These are phyloP conservation scores for Felis catus DNA, from an alignment of 2,113 vertebrate genomes.

Conservation along the genomic window F.catus_Fca126_mat1.0 CM031412.1:64643501-64644000, in stretches of 20 bases:
- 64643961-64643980: slow-evolving; percentile 66
- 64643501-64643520: neutral
- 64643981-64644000: slow-evolving; percentile 54
- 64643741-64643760: neutral
- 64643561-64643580: neutral
- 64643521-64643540: neutral
- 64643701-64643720: slow-evolving; percentile 34
- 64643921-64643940: slow-evolving; percentile 65
- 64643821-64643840: slow-evolving; percentile 61
- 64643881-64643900: slow-evolving; percentile 33
- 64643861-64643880: slow-evolving; percentile 69
- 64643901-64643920: slow-evolving; percentile 27
- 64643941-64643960: slow-evolving; percentile 69
- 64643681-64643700: slow-evolving; percentile 27
- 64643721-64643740: slow-evolving; percentile 58
- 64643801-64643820: slow-evolving; percentile 55
- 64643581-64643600: slow-evolving; percentile 44
- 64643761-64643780: neutral
- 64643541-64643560: neutral
- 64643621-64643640: neutral
- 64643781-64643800: neutral
- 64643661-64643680: slow-evolving; percentile 24
- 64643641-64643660: neutral
- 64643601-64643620: neutral
- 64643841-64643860: slow-evolving; percentile 20